phyloP scores from a whole-genome alignment of 2,797 vertebrate species.

The Neopelma chrysocephalum region DNA sequence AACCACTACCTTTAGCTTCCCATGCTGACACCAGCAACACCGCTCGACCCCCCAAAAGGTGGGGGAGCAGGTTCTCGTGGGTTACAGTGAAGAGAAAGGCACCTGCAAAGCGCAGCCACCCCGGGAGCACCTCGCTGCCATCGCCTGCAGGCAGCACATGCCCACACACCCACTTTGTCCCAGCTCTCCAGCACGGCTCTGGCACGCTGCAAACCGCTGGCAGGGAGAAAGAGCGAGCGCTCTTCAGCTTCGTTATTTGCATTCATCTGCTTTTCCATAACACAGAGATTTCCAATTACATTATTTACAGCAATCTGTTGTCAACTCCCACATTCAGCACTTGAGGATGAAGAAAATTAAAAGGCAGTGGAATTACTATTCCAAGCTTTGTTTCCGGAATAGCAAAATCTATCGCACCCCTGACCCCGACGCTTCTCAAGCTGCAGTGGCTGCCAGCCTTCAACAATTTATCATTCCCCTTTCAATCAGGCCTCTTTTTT shows the following conservation, averaged over 20 bases:
- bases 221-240: neutral
- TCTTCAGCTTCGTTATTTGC: slow-evolving; percentile 22
- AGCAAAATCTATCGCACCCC: neutral
- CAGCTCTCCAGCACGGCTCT: neutral
- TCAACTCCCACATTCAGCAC: slow-evolving; percentile 28
- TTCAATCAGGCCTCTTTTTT: slow-evolving; percentile 37
- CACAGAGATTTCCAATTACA: slow-evolving; percentile 64
- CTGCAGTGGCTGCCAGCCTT: slow-evolving; percentile 1
- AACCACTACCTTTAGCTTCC: neutral
- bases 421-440: slow-evolving; percentile 4
- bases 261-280: slow-evolving; percentile 33
- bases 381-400: slow-evolving; percentile 41
- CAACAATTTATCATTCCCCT: slow-evolving; percentile 21
- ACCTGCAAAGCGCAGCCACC: neutral
- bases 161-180: neutral
- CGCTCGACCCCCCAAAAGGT: neutral
- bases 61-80: neutral
- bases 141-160: neutral
- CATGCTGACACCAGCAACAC: neutral
- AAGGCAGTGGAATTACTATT: slow-evolving; percentile 32
- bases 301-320: slow-evolving; percentile 60
- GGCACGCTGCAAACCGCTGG: neutral
- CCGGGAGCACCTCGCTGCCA: neutral
- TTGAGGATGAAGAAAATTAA: slow-evolving; percentile 49
- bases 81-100: neutral